Conservation (phyloP, 2,113 vertebrate genomes). For the Athene cunicularia region DNA sequence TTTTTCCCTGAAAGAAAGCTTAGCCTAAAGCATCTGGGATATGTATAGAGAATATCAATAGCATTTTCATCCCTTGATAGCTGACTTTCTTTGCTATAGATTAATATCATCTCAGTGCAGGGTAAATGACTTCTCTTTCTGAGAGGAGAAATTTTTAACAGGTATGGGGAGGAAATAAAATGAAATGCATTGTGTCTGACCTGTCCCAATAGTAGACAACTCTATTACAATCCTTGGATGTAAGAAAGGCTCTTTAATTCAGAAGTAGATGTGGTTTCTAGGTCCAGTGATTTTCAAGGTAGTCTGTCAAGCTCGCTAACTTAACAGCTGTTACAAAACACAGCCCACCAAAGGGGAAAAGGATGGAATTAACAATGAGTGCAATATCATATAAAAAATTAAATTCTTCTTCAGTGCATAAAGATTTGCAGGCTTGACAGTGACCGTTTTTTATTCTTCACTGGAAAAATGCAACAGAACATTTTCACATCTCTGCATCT, state of each 20-base stretch:
- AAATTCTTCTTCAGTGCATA: neutral
- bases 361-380: neutral
- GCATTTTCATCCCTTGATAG: neutral
- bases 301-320: neutral
- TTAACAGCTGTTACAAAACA: neutral
- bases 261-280: neutral
- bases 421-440: neutral
- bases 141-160: neutral
- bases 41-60: neutral
- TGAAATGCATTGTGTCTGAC: neutral
- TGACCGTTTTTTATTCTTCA: neutral
- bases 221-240: neutral
- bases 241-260: neutral
- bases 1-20: neutral
- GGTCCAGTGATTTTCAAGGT: neutral
- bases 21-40: neutral
- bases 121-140: neutral
- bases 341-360: neutral
- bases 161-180: neutral
- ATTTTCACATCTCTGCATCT: neutral
- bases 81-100: neutral
- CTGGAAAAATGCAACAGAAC: neutral
- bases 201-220: neutral
- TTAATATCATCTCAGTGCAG: neutral
- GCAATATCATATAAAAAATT: accelerated